A percentile compares a stretch with the other conserved stretches of the same genome.
Evolutionary conservation across 2,797 vertebrate species (phyloP).

Genomic region (Sus cebifrons): DNA sequence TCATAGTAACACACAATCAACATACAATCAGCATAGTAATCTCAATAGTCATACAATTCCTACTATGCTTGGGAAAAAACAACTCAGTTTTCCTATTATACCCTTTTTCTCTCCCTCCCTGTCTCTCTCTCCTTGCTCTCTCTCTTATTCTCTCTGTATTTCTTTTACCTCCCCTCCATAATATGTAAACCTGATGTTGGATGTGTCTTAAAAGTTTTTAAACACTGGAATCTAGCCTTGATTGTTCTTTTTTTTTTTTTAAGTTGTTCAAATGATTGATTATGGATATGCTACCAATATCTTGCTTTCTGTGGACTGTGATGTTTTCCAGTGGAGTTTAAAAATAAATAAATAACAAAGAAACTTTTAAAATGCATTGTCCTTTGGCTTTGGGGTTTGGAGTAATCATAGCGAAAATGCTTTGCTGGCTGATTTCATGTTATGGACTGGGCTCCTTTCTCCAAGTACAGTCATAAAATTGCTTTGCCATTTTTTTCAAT

Average conservation of each 20-base stretch:
- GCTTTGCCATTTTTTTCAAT: constrained; percentile 78
- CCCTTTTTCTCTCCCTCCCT: neutral
- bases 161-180: no score
- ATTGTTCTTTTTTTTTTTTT: neutral
- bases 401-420: constrained; percentile 79
- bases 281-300: neutral
- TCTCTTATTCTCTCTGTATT: no score
- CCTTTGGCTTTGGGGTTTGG: constrained; percentile 44
- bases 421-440: constrained; percentile 83
- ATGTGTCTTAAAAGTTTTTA: neutral
- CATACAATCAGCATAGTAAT: neutral
- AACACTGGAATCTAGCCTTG: neutral
- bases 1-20: no score
- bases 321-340: constrained; percentile 67
- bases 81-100: neutral
- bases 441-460: constrained; percentile 70
- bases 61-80: neutral
- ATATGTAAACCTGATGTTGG: neutral
- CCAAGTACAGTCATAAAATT: constrained; percentile 79
- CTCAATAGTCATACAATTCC: neutral
- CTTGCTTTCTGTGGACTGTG: neutral
- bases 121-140: no score
- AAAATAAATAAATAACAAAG: constrained; percentile 76
- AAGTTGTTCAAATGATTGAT: constrained; percentile 54
- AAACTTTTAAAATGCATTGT: constrained; percentile 64